Evolutionary conservation across 2,888 invertebrate species (phyloP).

Genomic region (Chaetogeoica ovagalla): DNA sequence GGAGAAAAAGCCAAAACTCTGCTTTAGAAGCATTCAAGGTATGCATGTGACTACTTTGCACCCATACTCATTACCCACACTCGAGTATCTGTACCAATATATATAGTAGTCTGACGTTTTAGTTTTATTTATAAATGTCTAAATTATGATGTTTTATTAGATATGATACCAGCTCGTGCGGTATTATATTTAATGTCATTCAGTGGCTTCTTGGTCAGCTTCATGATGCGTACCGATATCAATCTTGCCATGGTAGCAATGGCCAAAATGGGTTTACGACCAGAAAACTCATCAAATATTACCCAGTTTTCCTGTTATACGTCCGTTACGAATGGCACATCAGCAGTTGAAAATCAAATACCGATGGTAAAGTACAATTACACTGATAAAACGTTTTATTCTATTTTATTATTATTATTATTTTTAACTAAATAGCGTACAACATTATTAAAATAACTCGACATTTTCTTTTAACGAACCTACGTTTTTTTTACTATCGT

Average conservation of each 20-base stretch:
- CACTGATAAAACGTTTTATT: no score
- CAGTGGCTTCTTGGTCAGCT: conserved; percentile 73
- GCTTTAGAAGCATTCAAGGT: conserved; percentile 54
- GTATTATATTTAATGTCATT: conserved; percentile 73
- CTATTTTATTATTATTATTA: no score
- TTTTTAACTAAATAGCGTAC: no score
- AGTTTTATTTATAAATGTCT: neutral
- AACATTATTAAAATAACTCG: no score
- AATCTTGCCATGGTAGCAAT: conserved; percentile 73
- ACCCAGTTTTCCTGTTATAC: conserved; percentile 58
- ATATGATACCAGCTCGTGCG: conserved; percentile 69
- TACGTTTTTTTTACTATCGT: no score
- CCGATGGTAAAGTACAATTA: conserved; percentile 21
- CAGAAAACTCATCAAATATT: conserved; percentile 39
- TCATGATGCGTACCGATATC: conserved; percentile 77
- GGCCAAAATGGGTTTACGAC: conserved; percentile 61
- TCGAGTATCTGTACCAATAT: neutral
- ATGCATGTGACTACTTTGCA: neutral
- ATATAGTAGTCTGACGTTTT: neutral
- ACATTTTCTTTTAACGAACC: no score
- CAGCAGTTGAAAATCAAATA: conserved; percentile 13
- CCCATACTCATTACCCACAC: neutral
- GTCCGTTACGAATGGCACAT: conserved; percentile 4
- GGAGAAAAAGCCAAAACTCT: conserved; percentile 53
- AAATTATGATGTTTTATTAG: conserved; percentile 58